These are phyloP conservation scores for Lithophane semibrunnea DNA, from an alignment of 2,888 invertebrate genomes.

Conservation along the genomic window DNA sequence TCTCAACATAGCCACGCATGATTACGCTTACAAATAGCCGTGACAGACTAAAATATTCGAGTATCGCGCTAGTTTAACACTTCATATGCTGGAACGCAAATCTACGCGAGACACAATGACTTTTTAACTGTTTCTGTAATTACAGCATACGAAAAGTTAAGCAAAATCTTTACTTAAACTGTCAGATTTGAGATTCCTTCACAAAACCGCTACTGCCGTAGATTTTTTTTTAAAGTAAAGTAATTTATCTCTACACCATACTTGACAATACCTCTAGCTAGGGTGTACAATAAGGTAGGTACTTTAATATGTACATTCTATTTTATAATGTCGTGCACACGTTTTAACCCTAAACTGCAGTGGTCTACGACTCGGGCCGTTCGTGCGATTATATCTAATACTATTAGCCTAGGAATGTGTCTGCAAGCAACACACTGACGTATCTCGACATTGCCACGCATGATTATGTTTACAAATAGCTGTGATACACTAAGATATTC, in stretches of 20 bases:
- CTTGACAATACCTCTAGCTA: too few relatives aligned
- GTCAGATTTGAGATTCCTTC: slow-evolving; percentile 38
- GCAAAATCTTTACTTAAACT: slow-evolving; percentile 22
- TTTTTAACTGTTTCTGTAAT: too few relatives aligned
- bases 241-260: too few relatives aligned
- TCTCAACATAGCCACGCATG: slow-evolving; percentile 35
- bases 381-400: slow-evolving; percentile 46
- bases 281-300: too few relatives aligned
- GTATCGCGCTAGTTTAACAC: neutral
- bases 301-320: too few relatives aligned
- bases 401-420: slow-evolving; percentile 46
- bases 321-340: too few relatives aligned
- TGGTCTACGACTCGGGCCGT: slow-evolving; percentile 7
- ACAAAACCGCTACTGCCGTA: slow-evolving; percentile 31
- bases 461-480: slow-evolving; percentile 47
- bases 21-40: slow-evolving; percentile 46
- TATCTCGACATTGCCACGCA: slow-evolving; percentile 32
- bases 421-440: slow-evolving; percentile 27
- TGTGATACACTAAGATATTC: slow-evolving; percentile 43
- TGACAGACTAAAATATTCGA: slow-evolving; percentile 41
- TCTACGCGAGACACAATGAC: too few relatives aligned
- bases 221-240: too few relatives aligned
- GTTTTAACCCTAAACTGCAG: slow-evolving; percentile 22
- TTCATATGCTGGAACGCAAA: too few relatives aligned
- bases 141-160: too few relatives aligned